These are phyloP conservation scores for Acropternis orthonyx DNA, from an alignment of 2,797 vertebrate species.

Conservation along the genomic window DNA sequence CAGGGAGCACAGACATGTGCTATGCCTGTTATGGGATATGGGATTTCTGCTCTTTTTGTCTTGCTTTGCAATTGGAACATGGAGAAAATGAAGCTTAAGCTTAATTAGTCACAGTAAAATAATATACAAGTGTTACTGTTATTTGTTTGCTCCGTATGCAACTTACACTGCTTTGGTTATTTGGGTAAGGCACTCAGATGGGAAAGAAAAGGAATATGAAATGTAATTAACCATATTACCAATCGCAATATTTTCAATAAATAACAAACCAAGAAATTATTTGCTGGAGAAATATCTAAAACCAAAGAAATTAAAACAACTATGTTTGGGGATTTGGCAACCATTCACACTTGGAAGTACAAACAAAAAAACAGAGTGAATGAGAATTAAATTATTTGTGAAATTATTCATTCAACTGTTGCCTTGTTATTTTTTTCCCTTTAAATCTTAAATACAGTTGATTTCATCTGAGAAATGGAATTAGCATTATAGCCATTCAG, in stretches of 20 bases:
- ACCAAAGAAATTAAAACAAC: not conserved
- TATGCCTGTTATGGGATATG: not conserved
- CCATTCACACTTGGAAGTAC: not conserved
- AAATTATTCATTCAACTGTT: constrained; percentile 4
- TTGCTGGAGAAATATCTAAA: not conserved
- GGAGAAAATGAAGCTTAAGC: not conserved
- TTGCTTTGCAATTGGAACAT: not conserved
- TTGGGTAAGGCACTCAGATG: not conserved
- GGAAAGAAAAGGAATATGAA: not conserved
- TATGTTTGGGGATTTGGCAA: not conserved
- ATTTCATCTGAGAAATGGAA: constrained; percentile 23
- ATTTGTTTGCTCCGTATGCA: not conserved
- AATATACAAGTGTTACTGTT: not conserved
- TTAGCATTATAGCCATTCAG: constrained; percentile 15
- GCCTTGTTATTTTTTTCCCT: not conserved
- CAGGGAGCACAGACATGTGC: not conserved
- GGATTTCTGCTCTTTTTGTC: not conserved
- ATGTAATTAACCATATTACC: not conserved
- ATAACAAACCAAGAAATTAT: not conserved
- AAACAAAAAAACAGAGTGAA: not conserved
- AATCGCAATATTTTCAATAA: not conserved
- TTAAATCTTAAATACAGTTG: not conserved
- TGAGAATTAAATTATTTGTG: not conserved
- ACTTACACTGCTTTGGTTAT: not conserved
- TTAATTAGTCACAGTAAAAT: not conserved